Base-by-base conservation (phyloP, 2,113 vertebrate genomes). In the Ceuthmochares aereus region DNA sequence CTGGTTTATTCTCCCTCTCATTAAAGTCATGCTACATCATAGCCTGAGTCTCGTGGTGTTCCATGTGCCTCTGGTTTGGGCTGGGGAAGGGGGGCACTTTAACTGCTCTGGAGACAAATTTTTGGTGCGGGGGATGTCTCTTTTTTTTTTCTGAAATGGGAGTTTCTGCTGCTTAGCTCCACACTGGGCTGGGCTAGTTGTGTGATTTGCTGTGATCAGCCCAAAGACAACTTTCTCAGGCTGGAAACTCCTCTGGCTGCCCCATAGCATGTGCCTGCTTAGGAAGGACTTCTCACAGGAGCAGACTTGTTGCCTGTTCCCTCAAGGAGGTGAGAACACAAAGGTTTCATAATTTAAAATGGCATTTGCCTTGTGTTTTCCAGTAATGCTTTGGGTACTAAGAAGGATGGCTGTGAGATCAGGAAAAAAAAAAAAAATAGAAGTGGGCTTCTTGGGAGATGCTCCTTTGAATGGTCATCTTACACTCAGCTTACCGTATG, bases 1-100 rank as follows among this genome's bases (percentile, higher is more conserved):
- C 37, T 90, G 42, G 32, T 90, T 90, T 75, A 23, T 64, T 82
- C 49, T 95, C 23, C 68, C 73, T 68, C 70, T 83, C 56, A 97
- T 97, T 97, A 97, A 97, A 97, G 80, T 47, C 52, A 72, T 95
- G 73, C 83, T 89, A 86, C 47, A 81, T 95, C 79, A 94, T 22
- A 81, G 51, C n/a, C 60, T 12, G 68, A 89, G 68, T 95, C 80
- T 89, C 47, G 26, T 92, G 83, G 45, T 81, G 16, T 88, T 95
- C 29, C 32, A 90, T 84, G 34, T 70, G 49, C 70, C 55, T 80
- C 22, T 20, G 47, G 23, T 56, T 63, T 15, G 37, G 23, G 40
- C 40, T 40, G 40, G 40, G 12, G 40, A 9, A 80, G 22, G 30
- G 43, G 8, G n/a, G n/a, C n/a, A n/a, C n/a, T n/a, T 73, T 40